Percentiles rank a stretch among this genome's conserved stretches.
phyloP scores from a whole-genome alignment of 2,888 invertebrate species.

The Physocephala rufipes region DNA sequence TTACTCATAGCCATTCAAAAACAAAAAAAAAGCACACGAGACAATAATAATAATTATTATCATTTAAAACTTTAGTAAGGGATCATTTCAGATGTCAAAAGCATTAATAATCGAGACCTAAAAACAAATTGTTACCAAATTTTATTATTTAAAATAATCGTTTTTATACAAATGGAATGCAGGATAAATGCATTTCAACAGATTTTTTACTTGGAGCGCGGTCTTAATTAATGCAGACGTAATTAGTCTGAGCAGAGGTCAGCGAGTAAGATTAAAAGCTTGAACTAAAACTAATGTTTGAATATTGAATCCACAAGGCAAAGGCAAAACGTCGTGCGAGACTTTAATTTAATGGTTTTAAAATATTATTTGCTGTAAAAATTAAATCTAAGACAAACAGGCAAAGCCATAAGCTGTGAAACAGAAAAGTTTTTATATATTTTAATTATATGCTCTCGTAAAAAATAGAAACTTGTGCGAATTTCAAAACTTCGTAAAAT shows the following conservation, averaged over 20 bases:
- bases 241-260: neutral
- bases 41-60: too few relatives aligned
- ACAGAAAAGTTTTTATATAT: neutral
- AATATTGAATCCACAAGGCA: neutral
- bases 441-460: neutral
- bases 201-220: neutral
- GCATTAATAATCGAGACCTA: neutral
- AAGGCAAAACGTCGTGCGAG: neutral
- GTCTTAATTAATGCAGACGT: neutral
- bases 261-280: neutral
- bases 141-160: too few relatives aligned
- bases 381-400: neutral
- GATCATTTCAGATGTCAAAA: neutral
- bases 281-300: conserved; percentile 6
- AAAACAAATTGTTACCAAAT: neutral
- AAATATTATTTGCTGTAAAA: neutral
- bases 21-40: too few relatives aligned
- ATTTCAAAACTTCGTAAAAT: too few relatives aligned
- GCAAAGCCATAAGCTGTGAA: neutral
- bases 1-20: too few relatives aligned
- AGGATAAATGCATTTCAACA: neutral
- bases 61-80: too few relatives aligned
- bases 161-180: too few relatives aligned
- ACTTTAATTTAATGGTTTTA: neutral
- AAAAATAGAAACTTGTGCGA: neutral